Evolutionary conservation across 2,888 invertebrate genomes (phyloP).

Genomic region (Mythimna pallens): DNA sequence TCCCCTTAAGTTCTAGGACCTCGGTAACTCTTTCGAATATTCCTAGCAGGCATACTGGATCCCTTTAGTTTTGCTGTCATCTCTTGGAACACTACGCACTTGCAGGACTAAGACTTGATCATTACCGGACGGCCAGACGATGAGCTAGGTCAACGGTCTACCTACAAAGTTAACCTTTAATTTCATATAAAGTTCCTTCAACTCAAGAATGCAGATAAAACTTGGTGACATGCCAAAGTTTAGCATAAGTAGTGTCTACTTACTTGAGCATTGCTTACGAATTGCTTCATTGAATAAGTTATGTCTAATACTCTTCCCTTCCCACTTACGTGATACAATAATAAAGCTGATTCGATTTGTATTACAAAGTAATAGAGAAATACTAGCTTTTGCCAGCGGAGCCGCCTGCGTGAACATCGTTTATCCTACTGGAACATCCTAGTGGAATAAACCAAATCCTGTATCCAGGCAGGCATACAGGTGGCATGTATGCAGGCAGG

Average conservation of each 20-base stretch:
- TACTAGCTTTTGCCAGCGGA: not conserved
- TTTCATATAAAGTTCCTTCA: not conserved
- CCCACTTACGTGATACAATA: not conserved
- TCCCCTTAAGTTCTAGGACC: no score
- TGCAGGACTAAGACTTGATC: no score
- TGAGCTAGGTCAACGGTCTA: not conserved
- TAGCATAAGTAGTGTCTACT: constrained; percentile 25
- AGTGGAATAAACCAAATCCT: not conserved
- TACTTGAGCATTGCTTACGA: constrained; percentile 9
- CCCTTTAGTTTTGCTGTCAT: no score
- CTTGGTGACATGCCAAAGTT: constrained; percentile 29
- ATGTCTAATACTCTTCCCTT: not conserved
- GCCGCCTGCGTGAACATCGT: not conserved
- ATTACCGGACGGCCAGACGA: no score
- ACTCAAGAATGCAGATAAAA: not conserved
- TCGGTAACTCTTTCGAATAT: no score
- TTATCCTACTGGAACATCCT: not conserved
- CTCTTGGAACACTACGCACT: no score
- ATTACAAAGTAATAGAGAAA: not conserved
- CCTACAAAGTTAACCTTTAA: not conserved
- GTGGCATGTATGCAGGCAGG: no score
- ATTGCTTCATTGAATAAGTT: constrained; percentile 33
- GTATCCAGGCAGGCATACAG: no score
- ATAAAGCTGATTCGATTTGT: not conserved
- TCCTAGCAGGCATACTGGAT: no score